phyloP scores from a whole-genome alignment of 2,888 invertebrate species.

The Cataglyphis altisquamis region DNA sequence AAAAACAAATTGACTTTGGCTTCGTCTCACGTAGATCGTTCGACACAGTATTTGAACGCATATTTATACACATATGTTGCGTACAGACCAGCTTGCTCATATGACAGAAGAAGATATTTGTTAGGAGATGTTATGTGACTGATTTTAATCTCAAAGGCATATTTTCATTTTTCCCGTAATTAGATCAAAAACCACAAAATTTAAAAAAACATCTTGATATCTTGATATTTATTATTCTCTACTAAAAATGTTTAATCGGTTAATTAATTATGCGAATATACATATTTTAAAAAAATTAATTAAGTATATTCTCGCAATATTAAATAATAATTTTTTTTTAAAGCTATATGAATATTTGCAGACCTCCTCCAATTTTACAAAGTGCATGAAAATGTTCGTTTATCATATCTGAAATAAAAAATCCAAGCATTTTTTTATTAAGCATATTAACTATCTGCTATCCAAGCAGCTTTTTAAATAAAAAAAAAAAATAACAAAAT shows the following conservation, averaged over 20 bases:
- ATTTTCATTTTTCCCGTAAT: neutral
- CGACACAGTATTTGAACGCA: conserved; percentile 47
- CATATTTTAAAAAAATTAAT: neutral
- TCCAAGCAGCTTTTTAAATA: too few relatives aligned
- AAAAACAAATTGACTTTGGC: conserved; percentile 74
- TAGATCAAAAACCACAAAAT: neutral
- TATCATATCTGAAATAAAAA: too few relatives aligned
- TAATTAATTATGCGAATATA: neutral
- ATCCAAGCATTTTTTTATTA: too few relatives aligned
- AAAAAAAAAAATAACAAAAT: too few relatives aligned
- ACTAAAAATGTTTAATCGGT: neutral
- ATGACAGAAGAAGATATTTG: conserved; percentile 78
- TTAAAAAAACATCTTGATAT: neutral
- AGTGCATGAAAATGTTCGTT: too few relatives aligned
- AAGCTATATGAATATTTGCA: too few relatives aligned
- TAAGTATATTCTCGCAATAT: neutral
- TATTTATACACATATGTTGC: conserved; percentile 35
- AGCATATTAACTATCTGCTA: too few relatives aligned
- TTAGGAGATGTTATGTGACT: conserved; percentile 78
- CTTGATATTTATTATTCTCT: too few relatives aligned
- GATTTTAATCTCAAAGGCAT: conserved; percentile 66
- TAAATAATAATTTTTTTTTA: too few relatives aligned
- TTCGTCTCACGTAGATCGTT: conserved; percentile 66
- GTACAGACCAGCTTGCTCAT: conserved; percentile 62
- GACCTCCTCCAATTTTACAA: too few relatives aligned